These are phyloP conservation scores for Lymantria dispar DNA, from an alignment of 2,888 invertebrate genomes.

Conservation along the genomic window DNA sequence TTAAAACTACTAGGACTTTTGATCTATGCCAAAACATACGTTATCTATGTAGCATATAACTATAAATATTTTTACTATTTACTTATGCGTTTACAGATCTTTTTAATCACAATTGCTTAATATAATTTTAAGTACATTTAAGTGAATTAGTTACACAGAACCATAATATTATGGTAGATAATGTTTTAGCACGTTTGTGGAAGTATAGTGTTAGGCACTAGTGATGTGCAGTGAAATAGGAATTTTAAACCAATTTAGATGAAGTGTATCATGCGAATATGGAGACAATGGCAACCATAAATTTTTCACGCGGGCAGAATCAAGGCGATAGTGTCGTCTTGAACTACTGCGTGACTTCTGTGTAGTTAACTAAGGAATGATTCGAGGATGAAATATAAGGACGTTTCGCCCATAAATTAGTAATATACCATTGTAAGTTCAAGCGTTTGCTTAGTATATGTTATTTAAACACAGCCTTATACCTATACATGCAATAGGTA, in stretches of 20 bases:
- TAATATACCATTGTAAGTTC: background rate
- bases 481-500: no score
- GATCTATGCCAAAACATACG: background rate
- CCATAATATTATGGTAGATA: conserved; percentile 25
- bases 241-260: no score
- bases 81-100: conserved; percentile 29
- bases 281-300: conserved; percentile 13
- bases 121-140: conserved; percentile 28
- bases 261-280: no score
- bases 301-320: background rate
- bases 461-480: background rate
- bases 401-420: background rate
- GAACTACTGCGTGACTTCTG: no score
- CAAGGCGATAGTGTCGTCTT: background rate
- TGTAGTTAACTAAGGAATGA: conserved; percentile 4
- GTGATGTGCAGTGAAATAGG: no score
- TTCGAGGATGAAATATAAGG: background rate
- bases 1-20: background rate
- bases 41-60: background rate
- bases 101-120: conserved; percentile 31
- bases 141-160: conserved; percentile 38
- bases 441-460: background rate
- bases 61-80: background rate
- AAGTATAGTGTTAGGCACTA: background rate
- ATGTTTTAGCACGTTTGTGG: background rate